Base-by-base conservation (phyloP, 2,797 vertebrate genomes). In the Leucoraja ocellata region DNA sequence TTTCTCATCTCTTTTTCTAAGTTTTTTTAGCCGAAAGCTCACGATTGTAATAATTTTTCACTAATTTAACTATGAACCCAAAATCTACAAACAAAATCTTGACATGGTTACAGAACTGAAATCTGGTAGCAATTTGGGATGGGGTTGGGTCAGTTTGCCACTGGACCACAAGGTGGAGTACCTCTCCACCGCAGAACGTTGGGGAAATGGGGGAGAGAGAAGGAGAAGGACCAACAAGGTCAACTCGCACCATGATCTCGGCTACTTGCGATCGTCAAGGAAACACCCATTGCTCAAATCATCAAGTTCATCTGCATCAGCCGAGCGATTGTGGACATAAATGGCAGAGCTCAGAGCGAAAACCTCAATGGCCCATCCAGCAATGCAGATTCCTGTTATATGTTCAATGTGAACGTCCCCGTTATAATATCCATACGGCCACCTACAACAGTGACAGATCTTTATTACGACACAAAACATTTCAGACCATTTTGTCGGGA, bases 111-210 rank as follows among this genome's bases (percentile, higher is more conserved):
- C 32, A 18, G 84, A 63, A 65, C 1, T 36, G n/a, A 8, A 36
- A 54, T 54, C 90, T 54, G 18, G 28, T 46, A 1, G 36, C 65
- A 91, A 13, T 73, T 73, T 91, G 90, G 63, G 74, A 91, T 28
- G 32, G 46, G 25, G 90, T 74, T 91, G 74, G 71, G 32, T 91
- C 68, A 91, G 68, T 91, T 91, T 74, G 65, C 28, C 32, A 91
- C 36, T 74, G 90, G 71, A 39, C 90, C 90, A 91, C 90, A 39
- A 91, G 90, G 74, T 91, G 90, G 90, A 91, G 90, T 91, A 46
- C 68, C 90, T 91, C 65, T 46, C 71, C 71, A 91, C 54, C 39
- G 71, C 90, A 91, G 90, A 21, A 54, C 13, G 68, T 32, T 91
- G 90, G 90, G 36, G 21, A 28, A 74, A 8, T 25, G 36, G 68